A percentile compares a stretch with the other conserved stretches of the same genome.
These are phyloP conservation scores for Schizopygopsis pylzovi DNA, from an alignment of 2,797 vertebrate species.

Conservation along the genomic window DNA sequence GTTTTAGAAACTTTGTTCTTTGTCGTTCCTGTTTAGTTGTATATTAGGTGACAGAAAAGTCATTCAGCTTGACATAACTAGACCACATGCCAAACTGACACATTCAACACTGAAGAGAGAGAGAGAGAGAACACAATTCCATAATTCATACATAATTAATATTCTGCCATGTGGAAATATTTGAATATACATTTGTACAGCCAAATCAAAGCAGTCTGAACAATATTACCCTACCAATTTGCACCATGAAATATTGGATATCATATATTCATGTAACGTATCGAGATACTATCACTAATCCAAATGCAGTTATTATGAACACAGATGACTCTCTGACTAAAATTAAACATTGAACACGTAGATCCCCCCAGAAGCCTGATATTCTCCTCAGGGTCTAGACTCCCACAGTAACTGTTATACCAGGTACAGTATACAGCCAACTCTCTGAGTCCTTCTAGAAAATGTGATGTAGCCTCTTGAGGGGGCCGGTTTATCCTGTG, in stretches of 20 bases:
- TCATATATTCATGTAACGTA: conserved; percentile 21
- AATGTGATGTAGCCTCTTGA: conserved; percentile 54
- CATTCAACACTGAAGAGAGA: conserved; percentile 15
- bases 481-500: conserved; percentile 47
- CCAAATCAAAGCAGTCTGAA: conserved; percentile 18
- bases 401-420: conserved; percentile 39
- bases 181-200: conserved; percentile 7
- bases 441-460: conserved; percentile 40
- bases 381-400: conserved; percentile 35
- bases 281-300: conserved; percentile 38
- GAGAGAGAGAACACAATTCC: conserved; percentile 16
- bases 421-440: conserved; percentile 31
- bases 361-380: conserved; percentile 37
- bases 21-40: conserved; percentile 25
- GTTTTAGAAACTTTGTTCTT: conserved; percentile 37
- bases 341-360: conserved; percentile 51
- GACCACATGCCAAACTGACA: conserved; percentile 29
- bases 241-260: conserved; percentile 25
- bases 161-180: conserved; percentile 13
- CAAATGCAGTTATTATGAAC: conserved; percentile 53
- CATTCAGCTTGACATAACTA: conserved; percentile 47
- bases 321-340: conserved; percentile 41
- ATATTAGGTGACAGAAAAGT: conserved; percentile 33
- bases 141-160: conserved; percentile 41
- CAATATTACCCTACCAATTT: conserved; percentile 22